Base-by-base conservation (phyloP, 2,113 vertebrate genomes). In the Psilopsiagon aurifrons region DNA sequence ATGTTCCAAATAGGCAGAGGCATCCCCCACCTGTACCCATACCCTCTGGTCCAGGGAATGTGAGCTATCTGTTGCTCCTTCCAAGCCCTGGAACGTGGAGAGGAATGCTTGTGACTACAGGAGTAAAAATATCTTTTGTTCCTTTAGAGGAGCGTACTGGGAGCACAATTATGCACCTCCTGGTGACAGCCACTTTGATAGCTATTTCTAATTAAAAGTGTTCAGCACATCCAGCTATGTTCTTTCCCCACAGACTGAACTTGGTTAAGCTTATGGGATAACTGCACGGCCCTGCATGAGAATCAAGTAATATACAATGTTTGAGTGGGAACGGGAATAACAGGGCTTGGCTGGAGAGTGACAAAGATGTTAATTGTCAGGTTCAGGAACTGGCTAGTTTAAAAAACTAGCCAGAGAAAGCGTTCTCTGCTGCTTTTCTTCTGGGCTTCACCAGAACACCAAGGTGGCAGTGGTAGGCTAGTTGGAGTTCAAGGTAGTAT, bases 91-190 rank as follows among this genome's bases (percentile, higher is more conserved):
- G 87, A 95, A 88, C 2, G 3, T 6, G 19, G 54, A 79, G 74
- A 95, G 87, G 57, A 91, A 95, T 79, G 62, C 49, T 44, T 64
- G 44, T 86, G 87, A 73, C 57, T 39, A 54, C 47, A 84, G 37
- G 68, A 90, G 89, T 80, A 94, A 96, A 97, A 96, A 95, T 94
- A 96, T 64, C 88, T 71, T 94, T 78, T 85, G 66, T 78, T 95
- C 94, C 88, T 94, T 94, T 86, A 90, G 75, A 94, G 88, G 74
- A 88, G 62, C 0, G 0, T 19, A 33, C 24, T 62, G 60, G 49
- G 73, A 93, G 44, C 75, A 52, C 9, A 6, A 17, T 49, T 27
- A 14, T 22, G 75, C 27, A 60, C 27, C 22, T 69, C 19, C 5
- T 10, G 52, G 63, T 24, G 74, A 80, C 69, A 92, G 80, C 10